Percentiles rank a stretch among this genome's conserved stretches.
These are phyloP conservation scores for Lerema accius DNA, from an alignment of 1,140 invertebrate genomes.

Conservation along the genomic window DNA sequence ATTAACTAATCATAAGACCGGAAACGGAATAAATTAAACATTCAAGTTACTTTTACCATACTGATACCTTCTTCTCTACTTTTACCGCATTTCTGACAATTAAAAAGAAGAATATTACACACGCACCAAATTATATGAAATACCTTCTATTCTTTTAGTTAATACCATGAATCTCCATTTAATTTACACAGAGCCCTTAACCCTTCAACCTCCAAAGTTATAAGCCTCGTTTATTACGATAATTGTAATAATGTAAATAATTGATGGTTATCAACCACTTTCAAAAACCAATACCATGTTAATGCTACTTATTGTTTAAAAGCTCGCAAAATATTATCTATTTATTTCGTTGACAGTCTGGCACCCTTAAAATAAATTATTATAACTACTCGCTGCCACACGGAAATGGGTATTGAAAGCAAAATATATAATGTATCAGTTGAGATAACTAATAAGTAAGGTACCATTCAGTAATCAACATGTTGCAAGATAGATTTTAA, in stretches of 20 bases:
- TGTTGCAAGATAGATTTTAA: too few species aligned
- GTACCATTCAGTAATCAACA: too few species aligned
- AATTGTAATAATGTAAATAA: background rate
- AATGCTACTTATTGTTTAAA: background rate
- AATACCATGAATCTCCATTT: background rate
- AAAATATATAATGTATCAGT: too few species aligned
- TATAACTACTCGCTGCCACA: background rate
- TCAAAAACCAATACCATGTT: background rate
- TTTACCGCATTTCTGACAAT: background rate
- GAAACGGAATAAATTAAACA: too few species aligned
- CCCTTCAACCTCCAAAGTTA: background rate
- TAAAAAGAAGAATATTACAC: background rate
- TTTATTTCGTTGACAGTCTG: background rate
- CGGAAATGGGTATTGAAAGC: too few species aligned
- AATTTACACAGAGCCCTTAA: background rate
- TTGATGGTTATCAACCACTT: background rate
- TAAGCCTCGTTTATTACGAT: background rate
- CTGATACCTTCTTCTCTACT: background rate
- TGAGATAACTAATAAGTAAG: too few species aligned
- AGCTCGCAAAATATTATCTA: background rate
- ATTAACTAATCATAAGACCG: too few species aligned
- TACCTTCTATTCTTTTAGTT: background rate
- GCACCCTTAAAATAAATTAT: background rate
- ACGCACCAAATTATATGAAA: background rate
- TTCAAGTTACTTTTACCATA: background rate